Evolutionary conservation across 2,113 vertebrate genomes (phyloP).

Genomic region (Naja naja): DNA sequence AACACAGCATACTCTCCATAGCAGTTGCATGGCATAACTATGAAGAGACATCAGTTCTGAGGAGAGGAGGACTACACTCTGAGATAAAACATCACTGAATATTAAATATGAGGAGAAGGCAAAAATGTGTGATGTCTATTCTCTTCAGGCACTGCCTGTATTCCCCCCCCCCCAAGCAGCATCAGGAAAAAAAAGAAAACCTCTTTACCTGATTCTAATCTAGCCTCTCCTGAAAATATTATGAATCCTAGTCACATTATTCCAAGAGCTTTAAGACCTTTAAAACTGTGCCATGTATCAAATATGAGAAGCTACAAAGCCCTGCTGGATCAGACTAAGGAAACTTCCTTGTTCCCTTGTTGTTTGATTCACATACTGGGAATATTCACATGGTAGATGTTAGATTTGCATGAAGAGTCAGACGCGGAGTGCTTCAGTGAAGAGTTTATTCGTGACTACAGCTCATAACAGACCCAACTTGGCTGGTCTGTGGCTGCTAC

Average conservation of each 20-base stretch:
- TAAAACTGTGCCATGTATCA: neutral
- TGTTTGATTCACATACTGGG: neutral
- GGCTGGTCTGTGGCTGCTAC: too few relatives aligned
- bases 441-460: too few relatives aligned
- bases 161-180: neutral
- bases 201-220: neutral
- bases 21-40: neutral
- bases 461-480: too few relatives aligned
- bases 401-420: too few relatives aligned
- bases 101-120: neutral
- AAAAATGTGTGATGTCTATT: neutral
- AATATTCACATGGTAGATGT: neutral
- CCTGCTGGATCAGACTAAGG: neutral
- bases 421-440: too few relatives aligned
- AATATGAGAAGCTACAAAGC: neutral
- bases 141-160: neutral
- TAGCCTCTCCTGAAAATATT: neutral
- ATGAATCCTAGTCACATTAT: neutral
- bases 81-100: neutral
- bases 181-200: neutral
- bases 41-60: neutral
- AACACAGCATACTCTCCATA: neutral
- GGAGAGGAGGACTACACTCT: neutral
- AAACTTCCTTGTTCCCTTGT: neutral
- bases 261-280: neutral